Evolutionary conservation across 2,113 vertebrate species (phyloP), one percentile per base, ranked within the genome.

Genomic region (Microtus pennsylvanicus): DNA sequence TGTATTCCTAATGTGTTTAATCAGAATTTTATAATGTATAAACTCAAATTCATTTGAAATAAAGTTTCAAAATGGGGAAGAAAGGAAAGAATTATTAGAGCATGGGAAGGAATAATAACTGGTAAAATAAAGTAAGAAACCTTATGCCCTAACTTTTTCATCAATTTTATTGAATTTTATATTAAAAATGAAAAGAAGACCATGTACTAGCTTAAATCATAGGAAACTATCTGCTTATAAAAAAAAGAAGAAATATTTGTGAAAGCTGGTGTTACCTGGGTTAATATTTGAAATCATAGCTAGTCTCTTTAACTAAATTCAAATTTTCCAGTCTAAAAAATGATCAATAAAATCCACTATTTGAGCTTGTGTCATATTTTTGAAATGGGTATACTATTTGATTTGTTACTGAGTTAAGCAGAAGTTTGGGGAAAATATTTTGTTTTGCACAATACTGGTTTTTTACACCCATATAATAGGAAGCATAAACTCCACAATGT

Each of bases 41-140:
- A 90, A 76, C 24, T 89, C 28, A 91, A 67, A 55, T 65, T 50
- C n/a, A 95, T 67, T 97, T 19, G 90, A 90, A 95, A 67, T 74
- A 87, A 87, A 83, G 16, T 38, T 80, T 87, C 58, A 94, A 94
- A 80, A 67, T 69, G 13, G 83, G 9, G 6, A 65, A 80, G 26
- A 94, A 87, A 89, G 58, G 81, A 94, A 96, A 65, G 42, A 77
- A 83, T 65, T 89, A 83, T 77, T 76, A 81, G 3, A 22, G 4
- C 0, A 55, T 2, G 7, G 0, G 76, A 0, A 87, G 2, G 38
- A 87, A 55, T 89, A 3, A 77, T 38, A 85, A 76, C 8, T 67
- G 42, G 24, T 45, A 80, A 83, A 65, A 88, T 16, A 72, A 88
- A 81, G 11, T 26, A 80, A 67, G 2, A 90, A 80, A 85, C 1